Evolutionary conservation across 2,888 invertebrate genomes (phyloP).

Genomic region (Diogma glabrata): DNA sequence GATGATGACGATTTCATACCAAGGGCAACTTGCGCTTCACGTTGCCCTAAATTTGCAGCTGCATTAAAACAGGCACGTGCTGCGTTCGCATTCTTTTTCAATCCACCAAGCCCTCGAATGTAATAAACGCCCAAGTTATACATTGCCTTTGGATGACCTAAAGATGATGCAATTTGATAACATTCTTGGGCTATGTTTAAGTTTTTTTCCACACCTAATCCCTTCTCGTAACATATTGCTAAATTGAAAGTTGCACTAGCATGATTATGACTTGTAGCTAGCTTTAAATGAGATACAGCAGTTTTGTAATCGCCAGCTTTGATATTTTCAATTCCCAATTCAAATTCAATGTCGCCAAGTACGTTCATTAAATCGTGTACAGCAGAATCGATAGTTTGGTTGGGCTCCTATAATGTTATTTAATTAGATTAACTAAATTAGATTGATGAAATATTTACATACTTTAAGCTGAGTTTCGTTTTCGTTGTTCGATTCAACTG

Average conservation of each 20-base stretch:
- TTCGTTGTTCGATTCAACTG: constrained; percentile 2
- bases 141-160: constrained; percentile 52
- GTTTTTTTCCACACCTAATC: constrained; percentile 48
- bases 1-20: not conserved
- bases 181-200: constrained; percentile 50
- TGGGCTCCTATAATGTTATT: not conserved
- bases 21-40: constrained; percentile 44
- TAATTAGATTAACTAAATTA: not conserved
- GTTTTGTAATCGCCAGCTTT: constrained; percentile 44
- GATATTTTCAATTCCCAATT: constrained; percentile 46
- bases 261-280: constrained; percentile 46
- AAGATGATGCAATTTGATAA: constrained; percentile 49
- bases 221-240: constrained; percentile 56
- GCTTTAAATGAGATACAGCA: constrained; percentile 42
- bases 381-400: constrained; percentile 21
- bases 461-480: not conserved
- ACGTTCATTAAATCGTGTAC: constrained; percentile 40
- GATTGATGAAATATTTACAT: not conserved
- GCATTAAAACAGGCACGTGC: constrained; percentile 43
- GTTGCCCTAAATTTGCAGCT: constrained; percentile 46
- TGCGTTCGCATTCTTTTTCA: constrained; percentile 38
- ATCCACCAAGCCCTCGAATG: constrained; percentile 51
- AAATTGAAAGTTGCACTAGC: constrained; percentile 54
- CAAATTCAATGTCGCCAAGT: constrained; percentile 47
- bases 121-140: constrained; percentile 59